Evolutionary conservation across 2,113 vertebrate species (phyloP).

Genomic region (Theristicus caerulescens): DNA sequence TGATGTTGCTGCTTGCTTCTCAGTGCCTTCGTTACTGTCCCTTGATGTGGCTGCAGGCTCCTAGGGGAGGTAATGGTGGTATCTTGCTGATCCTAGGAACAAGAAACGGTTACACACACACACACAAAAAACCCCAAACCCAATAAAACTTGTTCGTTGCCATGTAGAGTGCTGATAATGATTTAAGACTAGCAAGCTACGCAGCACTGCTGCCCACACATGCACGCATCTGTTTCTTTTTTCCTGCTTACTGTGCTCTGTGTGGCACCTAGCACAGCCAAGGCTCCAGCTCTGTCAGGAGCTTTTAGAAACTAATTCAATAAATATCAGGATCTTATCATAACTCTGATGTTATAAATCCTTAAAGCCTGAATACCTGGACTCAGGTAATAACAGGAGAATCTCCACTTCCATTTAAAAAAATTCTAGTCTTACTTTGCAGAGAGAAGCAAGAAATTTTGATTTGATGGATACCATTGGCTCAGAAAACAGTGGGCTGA

Average conservation of each 20-base stretch:
- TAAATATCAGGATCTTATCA: neutral
- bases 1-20: neutral
- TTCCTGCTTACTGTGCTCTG: neutral
- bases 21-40: neutral
- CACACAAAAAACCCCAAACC: neutral
- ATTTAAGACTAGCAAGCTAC: neutral
- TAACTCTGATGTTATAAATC: neutral
- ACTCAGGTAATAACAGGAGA: neutral
- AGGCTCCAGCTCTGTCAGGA: neutral
- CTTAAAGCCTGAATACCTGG: neutral
- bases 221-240: neutral
- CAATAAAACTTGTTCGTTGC: neutral
- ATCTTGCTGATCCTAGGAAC: neutral
- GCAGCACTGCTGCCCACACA: neutral
- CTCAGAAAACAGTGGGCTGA: neutral
- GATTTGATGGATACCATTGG: neutral
- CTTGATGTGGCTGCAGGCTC: neutral
- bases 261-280: neutral
- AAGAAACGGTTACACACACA: neutral
- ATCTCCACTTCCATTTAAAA: neutral
- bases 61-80: neutral
- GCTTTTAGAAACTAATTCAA: neutral
- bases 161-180: neutral
- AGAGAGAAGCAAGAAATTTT: neutral
- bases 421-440: neutral